phyloP scores from a whole-genome alignment of 2,797 vertebrate genomes.

The Eurystomus glaucurus region DNA sequence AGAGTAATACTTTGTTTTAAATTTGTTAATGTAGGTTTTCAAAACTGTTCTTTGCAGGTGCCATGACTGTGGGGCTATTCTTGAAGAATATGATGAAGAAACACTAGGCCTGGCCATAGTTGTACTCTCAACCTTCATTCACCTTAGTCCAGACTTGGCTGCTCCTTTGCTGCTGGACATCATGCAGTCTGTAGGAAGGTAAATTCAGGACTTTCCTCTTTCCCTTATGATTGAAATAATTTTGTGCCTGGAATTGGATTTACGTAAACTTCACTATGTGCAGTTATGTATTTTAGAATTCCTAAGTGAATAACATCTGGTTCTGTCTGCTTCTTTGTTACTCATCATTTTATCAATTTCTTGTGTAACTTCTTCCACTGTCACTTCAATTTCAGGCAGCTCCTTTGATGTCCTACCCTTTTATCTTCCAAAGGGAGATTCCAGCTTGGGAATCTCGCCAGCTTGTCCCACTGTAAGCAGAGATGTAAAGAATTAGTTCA shows the following conservation, averaged over 20 bases:
- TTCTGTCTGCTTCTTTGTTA: not conserved
- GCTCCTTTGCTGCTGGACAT: constrained; percentile 97
- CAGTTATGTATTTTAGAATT: constrained; percentile 13
- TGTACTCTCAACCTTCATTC: constrained; percentile 97
- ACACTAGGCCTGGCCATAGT: constrained; percentile 95
- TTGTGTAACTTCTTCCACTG: not conserved
- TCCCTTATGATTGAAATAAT: not conserved
- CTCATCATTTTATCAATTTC: not conserved
- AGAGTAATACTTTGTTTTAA: not conserved
- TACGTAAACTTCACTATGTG: not conserved
- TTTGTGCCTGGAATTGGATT: not conserved
- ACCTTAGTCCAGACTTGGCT: constrained; percentile 96
- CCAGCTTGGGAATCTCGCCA: not conserved
- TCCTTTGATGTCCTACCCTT: not conserved
- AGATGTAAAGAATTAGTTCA: not conserved
- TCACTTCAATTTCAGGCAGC: not conserved
- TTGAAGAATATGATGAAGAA: constrained; percentile 99
- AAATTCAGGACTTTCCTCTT: not conserved
- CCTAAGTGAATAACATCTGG: not conserved
- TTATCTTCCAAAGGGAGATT: not conserved
- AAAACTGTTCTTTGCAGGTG: constrained; percentile 85
- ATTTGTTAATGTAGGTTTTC: not conserved
- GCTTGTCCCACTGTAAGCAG: not conserved
- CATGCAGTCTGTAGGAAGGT: constrained; percentile 99
- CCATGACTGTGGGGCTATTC: constrained; percentile 95